Base-by-base conservation (phyloP, 2,888 invertebrate species). In the Seira ritae region DNA sequence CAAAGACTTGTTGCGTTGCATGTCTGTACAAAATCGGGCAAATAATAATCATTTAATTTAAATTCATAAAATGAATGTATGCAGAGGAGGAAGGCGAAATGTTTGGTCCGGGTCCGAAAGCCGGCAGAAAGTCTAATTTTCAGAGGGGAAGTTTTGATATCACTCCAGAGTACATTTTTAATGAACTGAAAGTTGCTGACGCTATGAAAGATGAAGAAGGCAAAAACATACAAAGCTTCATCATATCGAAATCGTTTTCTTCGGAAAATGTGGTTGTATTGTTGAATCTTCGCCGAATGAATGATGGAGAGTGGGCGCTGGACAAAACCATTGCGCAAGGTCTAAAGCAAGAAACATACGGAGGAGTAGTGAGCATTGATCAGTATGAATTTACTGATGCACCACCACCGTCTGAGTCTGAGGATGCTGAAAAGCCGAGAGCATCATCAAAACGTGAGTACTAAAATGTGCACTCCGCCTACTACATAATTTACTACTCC, bases 281-380 rank as follows among this genome's bases (percentile, higher is more conserved):
- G 23, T 46, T 80, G 50, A 80, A 80, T 70, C 55, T 80, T n/a
- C 37, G 74, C n/a, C 12, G 80, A 65, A 2, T 65, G 31, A 60
- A 68, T 12, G 70, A 80, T 60, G 80, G 80, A 3, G 80, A 80
- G 17, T 80, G 80, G 80, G 74, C 69, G 17, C 31, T 80, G 15
- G 80, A 80, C 15, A 80, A 74, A 69, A 80, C 80, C 8, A 74
- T 80, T 31, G 74, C 74, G 15, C 80, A 80, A 67, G 80, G 80
- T n/a, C 69, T 80, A 0, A 68, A 24, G 17, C 24, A 68, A 15
- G 19, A 74, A 20, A 74, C 80, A 8, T 80, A 74, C 31, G 80
- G 80, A 3, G 80, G 80, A 6, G 69, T 74, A 31, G 74, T 80
- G 0, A 80, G 80, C 31, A 74, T 80, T 50, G 74, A 80, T 22